A percentile compares a stretch with the other conserved stretches of the same genome.
Evolutionary conservation across 2,797 vertebrate genomes (phyloP).

Genomic region (Helicolenus hilgendorfi): DNA sequence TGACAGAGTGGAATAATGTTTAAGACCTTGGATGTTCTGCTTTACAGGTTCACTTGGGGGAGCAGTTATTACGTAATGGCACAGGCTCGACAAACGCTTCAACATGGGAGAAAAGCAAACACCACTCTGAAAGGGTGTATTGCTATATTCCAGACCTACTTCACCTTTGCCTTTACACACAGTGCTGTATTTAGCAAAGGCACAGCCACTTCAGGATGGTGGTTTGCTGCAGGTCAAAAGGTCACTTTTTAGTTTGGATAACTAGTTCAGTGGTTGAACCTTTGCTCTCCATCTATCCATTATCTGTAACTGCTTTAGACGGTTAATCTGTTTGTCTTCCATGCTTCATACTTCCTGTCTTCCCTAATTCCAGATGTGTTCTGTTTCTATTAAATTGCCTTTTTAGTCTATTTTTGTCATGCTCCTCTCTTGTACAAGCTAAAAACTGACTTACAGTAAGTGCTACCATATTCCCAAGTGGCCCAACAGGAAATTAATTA

Average conservation of each 20-base stretch:
- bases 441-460: background rate
- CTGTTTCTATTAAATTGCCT: background rate
- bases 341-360: background rate
- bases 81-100: slow-evolving; percentile 48
- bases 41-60: slow-evolving; percentile 32
- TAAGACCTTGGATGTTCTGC: slow-evolving; percentile 24
- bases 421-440: background rate
- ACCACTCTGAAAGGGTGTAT: background rate
- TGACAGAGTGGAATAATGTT: slow-evolving; percentile 42
- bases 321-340: background rate
- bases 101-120: slow-evolving; percentile 42
- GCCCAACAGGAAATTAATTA: background rate
- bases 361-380: background rate
- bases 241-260: background rate
- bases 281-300: background rate
- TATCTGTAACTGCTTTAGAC: too few relatives aligned
- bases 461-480: background rate
- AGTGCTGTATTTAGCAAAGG: background rate
- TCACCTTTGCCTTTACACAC: background rate
- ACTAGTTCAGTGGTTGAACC: background rate
- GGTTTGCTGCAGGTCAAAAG: slow-evolving; percentile 4
- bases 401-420: background rate
- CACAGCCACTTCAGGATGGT: background rate
- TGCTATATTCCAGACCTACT: background rate
- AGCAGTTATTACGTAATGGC: slow-evolving; percentile 51